phyloP scores from a whole-genome alignment of 2,888 invertebrate genomes.

The Opisthograptis luteolata region DNA sequence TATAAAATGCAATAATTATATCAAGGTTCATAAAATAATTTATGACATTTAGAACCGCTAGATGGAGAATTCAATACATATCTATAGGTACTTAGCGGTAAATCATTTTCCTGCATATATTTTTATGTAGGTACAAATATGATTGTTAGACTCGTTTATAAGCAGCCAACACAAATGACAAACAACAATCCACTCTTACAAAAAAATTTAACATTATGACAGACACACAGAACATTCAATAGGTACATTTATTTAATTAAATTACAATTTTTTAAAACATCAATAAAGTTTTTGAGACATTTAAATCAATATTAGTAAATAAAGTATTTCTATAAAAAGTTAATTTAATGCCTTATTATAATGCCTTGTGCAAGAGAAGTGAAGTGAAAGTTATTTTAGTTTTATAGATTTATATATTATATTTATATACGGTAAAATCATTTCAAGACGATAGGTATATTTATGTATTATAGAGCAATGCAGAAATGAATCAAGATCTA shows the following conservation, averaged over 20 bases:
- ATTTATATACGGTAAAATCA: slow-evolving; percentile 22
- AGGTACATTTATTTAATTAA: too few relatives aligned
- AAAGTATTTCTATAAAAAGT: slow-evolving; percentile 10
- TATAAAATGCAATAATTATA: slow-evolving; percentile 30
- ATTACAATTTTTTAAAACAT: slow-evolving; percentile 13
- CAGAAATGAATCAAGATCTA: slow-evolving; percentile 3
- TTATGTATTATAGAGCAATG: neutral
- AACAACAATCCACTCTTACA: slow-evolving; percentile 9
- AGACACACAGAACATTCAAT: slow-evolving; percentile 13
- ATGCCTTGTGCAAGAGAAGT: slow-evolving; percentile 32
- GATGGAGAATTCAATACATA: neutral
- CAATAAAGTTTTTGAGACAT: neutral
- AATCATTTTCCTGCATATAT: too few relatives aligned
- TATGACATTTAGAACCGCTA: slow-evolving; percentile 16
- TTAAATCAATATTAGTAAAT: slow-evolving; percentile 15
- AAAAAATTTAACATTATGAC: slow-evolving; percentile 4
- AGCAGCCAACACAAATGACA: neutral
- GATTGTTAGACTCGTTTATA: too few relatives aligned
- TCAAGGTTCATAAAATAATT: slow-evolving; percentile 14
- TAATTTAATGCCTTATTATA: slow-evolving; percentile 10
- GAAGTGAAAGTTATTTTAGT: slow-evolving; percentile 24
- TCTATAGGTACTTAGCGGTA: too few relatives aligned
- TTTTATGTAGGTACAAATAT: too few relatives aligned
- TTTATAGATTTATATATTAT: too few relatives aligned
- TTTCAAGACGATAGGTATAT: neutral